A percentile compares a stretch with the other conserved stretches of the same genome.
Evolutionary conservation across 2,797 vertebrate species (phyloP).

Genomic region (Galaxias olidus): DNA sequence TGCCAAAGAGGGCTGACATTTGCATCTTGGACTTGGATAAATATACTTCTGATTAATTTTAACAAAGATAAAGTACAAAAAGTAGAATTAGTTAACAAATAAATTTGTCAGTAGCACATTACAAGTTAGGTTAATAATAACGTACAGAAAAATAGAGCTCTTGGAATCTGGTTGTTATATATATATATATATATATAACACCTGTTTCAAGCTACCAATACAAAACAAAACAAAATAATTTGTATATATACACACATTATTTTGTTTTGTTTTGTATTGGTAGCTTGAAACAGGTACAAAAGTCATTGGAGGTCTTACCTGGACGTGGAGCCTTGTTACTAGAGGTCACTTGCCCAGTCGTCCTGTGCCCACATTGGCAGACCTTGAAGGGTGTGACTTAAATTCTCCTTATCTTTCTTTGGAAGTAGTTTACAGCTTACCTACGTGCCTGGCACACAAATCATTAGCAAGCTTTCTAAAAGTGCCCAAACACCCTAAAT

Average conservation of each 20-base stretch:
- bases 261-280: not conserved
- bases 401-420: not conserved
- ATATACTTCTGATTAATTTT: too few relatives aligned
- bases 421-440: not conserved
- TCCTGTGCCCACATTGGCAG: not conserved
- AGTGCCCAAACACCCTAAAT: not conserved
- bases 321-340: not conserved
- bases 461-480: too few relatives aligned
- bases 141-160: too few relatives aligned
- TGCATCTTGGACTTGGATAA: not conserved
- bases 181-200: too few relatives aligned
- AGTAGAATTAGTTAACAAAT: too few relatives aligned
- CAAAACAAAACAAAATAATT: not conserved
- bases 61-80: not conserved
- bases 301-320: constrained; percentile 6
- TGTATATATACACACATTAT: not conserved
- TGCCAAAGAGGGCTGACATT: not conserved
- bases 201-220: not conserved
- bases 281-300: not conserved
- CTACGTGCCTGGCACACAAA: not conserved
- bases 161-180: too few relatives aligned
- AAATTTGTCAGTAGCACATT: too few relatives aligned
- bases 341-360: not conserved
- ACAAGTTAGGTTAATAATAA: too few relatives aligned
- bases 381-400: not conserved